phyloP scores from a whole-genome alignment of 2,888 invertebrate species.

The Pseudanteris insignis region DNA sequence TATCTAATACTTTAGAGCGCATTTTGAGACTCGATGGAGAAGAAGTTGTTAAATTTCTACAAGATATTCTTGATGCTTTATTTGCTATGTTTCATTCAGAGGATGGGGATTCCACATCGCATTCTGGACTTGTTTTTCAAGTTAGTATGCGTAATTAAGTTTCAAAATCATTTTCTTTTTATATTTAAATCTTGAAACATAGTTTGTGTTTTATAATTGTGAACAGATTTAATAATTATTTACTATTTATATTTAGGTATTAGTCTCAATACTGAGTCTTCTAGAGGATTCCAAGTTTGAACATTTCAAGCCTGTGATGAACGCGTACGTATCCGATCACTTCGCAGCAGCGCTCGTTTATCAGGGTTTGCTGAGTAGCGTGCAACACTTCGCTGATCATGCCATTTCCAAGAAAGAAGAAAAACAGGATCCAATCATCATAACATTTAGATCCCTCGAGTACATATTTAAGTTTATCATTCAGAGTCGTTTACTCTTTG shows the following conservation, averaged over 20 bases:
- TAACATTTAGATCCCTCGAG: constrained; percentile 88
- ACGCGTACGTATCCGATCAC: constrained; percentile 92
- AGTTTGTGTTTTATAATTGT: too few species aligned
- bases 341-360: constrained; percentile 95
- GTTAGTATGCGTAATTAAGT: too few species aligned
- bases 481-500: constrained; percentile 84
- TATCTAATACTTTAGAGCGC: constrained; percentile 84
- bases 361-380: constrained; percentile 88
- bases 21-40: constrained; percentile 85
- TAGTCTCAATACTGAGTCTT: constrained; percentile 91
- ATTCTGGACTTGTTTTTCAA: constrained; percentile 91
- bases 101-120: constrained; percentile 87
- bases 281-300: constrained; percentile 91
- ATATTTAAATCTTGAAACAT: too few species aligned
- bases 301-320: constrained; percentile 92
- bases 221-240: too few species aligned
- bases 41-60: constrained; percentile 92
- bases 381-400: constrained; percentile 89
- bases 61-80: constrained; percentile 92
- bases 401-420: constrained; percentile 81
- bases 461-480: constrained; percentile 94
- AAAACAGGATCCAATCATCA: constrained; percentile 88
- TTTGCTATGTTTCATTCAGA: constrained; percentile 94
- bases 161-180: too few species aligned
- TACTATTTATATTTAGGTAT: constrained; percentile 70